These are phyloP conservation scores for Panagrolaimus sp. DNA, from an alignment of 1,140 invertebrate species.

Conservation along the genomic window DNA sequence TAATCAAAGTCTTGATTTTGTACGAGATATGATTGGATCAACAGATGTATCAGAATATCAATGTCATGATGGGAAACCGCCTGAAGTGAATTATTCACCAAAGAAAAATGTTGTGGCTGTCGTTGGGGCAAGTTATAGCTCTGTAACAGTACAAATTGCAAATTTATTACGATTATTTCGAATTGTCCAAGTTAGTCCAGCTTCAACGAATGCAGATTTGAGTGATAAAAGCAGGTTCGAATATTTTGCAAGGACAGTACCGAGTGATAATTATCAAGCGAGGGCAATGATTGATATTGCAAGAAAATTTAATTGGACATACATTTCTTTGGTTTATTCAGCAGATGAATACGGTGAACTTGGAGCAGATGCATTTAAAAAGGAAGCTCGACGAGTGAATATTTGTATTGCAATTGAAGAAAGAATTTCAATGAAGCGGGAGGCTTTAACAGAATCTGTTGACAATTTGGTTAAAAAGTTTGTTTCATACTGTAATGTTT, in stretches of 20 bases:
- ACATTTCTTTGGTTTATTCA: conserved; percentile 71
- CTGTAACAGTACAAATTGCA: conserved; percentile 64
- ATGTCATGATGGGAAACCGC: conserved; percentile 50
- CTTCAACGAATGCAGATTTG: conserved; percentile 70
- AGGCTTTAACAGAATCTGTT: conserved; percentile 62
- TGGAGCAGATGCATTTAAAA: conserved; percentile 67
- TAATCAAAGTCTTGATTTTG: conserved; percentile 76
- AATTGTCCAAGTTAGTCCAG: conserved; percentile 64
- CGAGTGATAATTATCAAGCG: conserved; percentile 72
- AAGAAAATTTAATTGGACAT: conserved; percentile 69
- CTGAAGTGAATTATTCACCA: conserved; percentile 56
- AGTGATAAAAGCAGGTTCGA: conserved; percentile 70
- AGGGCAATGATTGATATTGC: conserved; percentile 70
- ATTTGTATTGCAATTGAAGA: conserved; percentile 73
- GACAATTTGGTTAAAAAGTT: conserved; percentile 58
- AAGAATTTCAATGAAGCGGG: conserved; percentile 64
- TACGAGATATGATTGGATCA: conserved; percentile 63
- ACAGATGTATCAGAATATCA: conserved; percentile 57
- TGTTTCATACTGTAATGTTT: not conserved
- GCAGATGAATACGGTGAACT: conserved; percentile 72
- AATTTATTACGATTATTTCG: conserved; percentile 67
- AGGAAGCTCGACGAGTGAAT: conserved; percentile 67
- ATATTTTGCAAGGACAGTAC: conserved; percentile 68
- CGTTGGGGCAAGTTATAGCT: conserved; percentile 63
- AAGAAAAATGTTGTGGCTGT: conserved; percentile 61